Base-by-base conservation (phyloP, 2,113 vertebrate species). In the Microcebus ravelobensis region DNA sequence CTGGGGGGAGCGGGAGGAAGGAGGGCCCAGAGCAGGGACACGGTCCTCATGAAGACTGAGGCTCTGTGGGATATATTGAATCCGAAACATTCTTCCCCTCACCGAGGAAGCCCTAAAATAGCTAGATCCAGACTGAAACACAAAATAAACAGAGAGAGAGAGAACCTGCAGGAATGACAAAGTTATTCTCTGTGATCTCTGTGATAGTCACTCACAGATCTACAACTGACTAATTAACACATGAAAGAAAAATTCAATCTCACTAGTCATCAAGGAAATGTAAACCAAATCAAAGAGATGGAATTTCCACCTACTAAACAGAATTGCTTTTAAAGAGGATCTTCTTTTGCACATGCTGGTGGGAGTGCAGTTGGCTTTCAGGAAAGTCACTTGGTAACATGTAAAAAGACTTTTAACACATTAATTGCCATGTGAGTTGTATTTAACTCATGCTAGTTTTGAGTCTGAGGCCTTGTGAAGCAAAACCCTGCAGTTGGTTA, bases 361-460 rank as follows among this genome's bases (percentile, higher is more conserved):
- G 57, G 87, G 84, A 59, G 63, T 13, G 42, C 11, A 20, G 0
- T 2, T 23, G 90, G 61, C 80, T 96, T 95, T 76, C 87, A 39
- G 59, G 61, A 94, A 87, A 93, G 77, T 65, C 81, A 50, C 88
- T 90, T 50, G 94, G 70, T 68, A 42, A 71, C 71, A 39, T 48
- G 48, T 65, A 87, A 34, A 4, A 21, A 91, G 67, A 45, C 68
- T 74, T 84, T 81, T 29, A 57, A 57, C 55, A 57, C 55, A 21
- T 57, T 57, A 57, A 57, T 20, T 57, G 55, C 55, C 55, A 57
- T 57, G 55, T 57, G 55, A 57, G 55, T 57, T 57, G 55, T 57
- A 57, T 57, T 57, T 21, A 57, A 57, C 55, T 57, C 55, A 57
- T 8, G 55, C 20, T 57, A 57, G 20, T 57, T 57, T 8, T 57